phyloP scores from a whole-genome alignment of 2,113 vertebrate species.

The Numida meleagris region DNA sequence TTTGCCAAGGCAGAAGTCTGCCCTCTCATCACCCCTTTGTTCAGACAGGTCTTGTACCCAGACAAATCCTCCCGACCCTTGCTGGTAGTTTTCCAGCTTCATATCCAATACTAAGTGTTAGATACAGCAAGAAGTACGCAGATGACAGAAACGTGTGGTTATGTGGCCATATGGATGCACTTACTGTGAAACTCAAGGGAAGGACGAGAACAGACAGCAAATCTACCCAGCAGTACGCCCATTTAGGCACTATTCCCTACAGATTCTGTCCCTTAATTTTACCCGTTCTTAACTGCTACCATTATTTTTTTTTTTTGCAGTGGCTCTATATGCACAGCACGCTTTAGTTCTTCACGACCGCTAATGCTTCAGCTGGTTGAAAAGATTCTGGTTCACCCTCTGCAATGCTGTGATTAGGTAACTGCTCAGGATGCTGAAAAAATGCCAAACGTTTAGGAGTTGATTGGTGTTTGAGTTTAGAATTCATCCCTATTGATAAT shows the following conservation, averaged over 20 bases:
- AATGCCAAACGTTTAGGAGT: not conserved
- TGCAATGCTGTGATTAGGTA: not conserved
- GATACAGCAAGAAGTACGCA: not conserved
- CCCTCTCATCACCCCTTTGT: not conserved
- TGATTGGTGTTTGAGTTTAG: not conserved
- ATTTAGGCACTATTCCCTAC: constrained; percentile 17
- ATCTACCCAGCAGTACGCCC: not conserved
- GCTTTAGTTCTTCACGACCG: not conserved
- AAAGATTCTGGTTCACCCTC: constrained; percentile 4
- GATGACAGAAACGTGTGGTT: not conserved
- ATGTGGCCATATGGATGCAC: constrained; percentile 8
- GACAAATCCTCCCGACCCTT: not conserved
- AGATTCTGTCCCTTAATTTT: not conserved
- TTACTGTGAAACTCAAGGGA: constrained; percentile 15
- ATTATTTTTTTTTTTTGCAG: not conserved
- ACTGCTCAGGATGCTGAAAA: constrained; percentile 19
- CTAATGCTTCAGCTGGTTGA: not conserved
- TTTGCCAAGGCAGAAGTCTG: constrained; percentile 2
- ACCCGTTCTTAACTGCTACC: constrained; percentile 29
- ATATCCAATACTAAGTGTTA: not conserved
- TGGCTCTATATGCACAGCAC: not conserved
- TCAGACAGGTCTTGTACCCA: not conserved
- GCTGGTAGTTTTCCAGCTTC: not conserved
- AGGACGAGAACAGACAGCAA: not conserved
- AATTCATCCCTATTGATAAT: not conserved